Conservation (phyloP, 2,797 vertebrate species). For the Lagorchestes hirsutus region DNA sequence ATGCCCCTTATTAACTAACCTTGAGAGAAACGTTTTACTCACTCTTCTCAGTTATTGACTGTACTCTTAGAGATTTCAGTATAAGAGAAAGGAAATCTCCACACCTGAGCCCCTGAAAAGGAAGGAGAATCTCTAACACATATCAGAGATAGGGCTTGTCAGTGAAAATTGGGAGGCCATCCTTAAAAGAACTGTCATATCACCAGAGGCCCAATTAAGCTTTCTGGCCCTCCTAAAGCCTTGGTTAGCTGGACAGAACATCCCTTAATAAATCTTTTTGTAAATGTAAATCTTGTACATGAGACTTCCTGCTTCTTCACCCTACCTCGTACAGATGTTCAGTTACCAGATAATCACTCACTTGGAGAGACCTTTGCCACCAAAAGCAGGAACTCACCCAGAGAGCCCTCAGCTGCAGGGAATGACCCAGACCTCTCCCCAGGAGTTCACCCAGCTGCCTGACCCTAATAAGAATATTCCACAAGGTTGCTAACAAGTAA, state of each 20-base stretch:
- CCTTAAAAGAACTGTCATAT: not conserved
- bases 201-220: not conserved
- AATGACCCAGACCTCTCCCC: not conserved
- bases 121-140: not conserved
- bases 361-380: not conserved
- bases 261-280: not conserved
- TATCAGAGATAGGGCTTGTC: not conserved
- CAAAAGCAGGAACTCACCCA: not conserved
- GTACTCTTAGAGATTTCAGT: not conserved
- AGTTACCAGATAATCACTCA: not conserved
- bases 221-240: not conserved
- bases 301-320: not conserved
- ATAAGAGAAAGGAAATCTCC: not conserved
- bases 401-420: not conserved
- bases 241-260: not conserved
- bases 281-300: not conserved
- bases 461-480: not conserved
- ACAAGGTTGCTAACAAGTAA: not conserved
- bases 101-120: not conserved
- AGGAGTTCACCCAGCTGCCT: not conserved
- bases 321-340: not conserved
- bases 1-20: not conserved
- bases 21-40: not conserved
- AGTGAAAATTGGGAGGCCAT: not conserved
- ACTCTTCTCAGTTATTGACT: not conserved